Conservation (phyloP, 2,888 invertebrate genomes). For the Halictus ligatus region DNA sequence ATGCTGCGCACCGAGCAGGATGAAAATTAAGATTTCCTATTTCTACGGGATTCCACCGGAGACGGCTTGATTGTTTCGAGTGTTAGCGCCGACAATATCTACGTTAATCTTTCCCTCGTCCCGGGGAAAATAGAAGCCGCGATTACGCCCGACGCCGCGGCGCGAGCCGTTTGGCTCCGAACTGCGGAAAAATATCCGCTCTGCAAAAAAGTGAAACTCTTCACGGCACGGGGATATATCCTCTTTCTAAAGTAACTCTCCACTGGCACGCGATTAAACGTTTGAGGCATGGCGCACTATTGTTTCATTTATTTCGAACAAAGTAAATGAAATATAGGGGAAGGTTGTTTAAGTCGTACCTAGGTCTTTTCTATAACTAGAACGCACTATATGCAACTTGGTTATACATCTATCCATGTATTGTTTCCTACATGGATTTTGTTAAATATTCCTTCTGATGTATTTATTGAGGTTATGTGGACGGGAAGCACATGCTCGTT, state of each 20-base stretch:
- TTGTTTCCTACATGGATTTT: no score
- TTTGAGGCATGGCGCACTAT: no score
- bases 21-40: constrained; percentile 40
- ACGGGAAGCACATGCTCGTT: no score
- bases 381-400: no score
- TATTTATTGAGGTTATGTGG: no score
- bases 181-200: neutral
- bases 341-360: no score
- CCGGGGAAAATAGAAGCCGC: constrained; percentile 8
- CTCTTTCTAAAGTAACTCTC: neutral
- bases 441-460: no score
- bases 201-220: neutral
- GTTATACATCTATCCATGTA: no score
- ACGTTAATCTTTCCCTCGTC: neutral
- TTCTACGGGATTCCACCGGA: neutral
- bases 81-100: constrained; percentile 11
- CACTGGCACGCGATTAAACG: no score
- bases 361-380: no score
- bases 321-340: no score
- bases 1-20: neutral
- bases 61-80: neutral
- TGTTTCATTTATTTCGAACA: no score
- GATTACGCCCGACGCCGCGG: neutral
- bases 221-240: neutral
- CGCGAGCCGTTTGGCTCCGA: neutral